Conservation (phyloP, 2,797 vertebrate genomes). For the Sebastes itinus region DNA sequence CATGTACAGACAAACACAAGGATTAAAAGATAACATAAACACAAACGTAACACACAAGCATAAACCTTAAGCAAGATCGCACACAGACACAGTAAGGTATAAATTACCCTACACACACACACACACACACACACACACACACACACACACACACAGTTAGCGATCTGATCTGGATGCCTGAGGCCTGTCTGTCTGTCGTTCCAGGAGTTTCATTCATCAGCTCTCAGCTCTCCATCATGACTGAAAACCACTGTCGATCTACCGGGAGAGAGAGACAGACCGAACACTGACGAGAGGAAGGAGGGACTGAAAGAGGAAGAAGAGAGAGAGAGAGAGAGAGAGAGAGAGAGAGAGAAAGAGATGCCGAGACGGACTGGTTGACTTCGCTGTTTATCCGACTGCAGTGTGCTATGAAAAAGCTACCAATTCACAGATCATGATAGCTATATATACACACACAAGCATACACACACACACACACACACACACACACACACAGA, state of each 20-base stretch:
- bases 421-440: slow-evolving; percentile 43
- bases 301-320: not conserved
- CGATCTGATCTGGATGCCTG: slow-evolving; percentile 44
- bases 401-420: slow-evolving; percentile 41
- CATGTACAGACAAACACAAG: not conserved
- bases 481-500: not conserved
- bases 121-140: not conserved
- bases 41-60: not conserved
- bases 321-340: not conserved
- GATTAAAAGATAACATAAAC: not conserved
- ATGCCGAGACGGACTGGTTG: slow-evolving; percentile 1
- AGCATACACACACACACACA: not conserved
- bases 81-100: not conserved
- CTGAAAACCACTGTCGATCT: slow-evolving; percentile 35
- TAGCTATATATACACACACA: not conserved
- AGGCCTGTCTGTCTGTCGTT: slow-evolving; percentile 40
- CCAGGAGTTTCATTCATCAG: slow-evolving; percentile 64
- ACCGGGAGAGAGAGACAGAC: slow-evolving; percentile 11
- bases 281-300: not conserved
- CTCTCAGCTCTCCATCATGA: slow-evolving; percentile 45
- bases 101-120: not conserved
- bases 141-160: not conserved
- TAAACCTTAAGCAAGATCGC: not conserved
- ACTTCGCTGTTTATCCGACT: slow-evolving; percentile 35
- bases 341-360: not conserved